Base-by-base conservation (phyloP, 2,888 invertebrate species). In the Marasmarcha lunaedactyla region DNA sequence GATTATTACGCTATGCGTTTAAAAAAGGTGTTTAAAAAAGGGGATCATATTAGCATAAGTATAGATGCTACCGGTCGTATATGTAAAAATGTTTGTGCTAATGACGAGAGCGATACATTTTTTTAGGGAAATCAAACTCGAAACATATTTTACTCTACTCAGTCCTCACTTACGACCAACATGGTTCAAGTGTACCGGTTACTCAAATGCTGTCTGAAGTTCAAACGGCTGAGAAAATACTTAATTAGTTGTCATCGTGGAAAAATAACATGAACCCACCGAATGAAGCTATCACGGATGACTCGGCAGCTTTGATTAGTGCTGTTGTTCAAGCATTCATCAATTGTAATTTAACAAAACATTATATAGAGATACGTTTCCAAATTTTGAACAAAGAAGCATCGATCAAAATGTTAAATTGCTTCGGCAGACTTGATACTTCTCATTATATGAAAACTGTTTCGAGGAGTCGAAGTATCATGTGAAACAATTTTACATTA, bases 221-320 rank as follows among this genome's bases (percentile, higher is more conserved):
- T 7, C 36, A 37, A 26, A 37, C 36, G 6, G 25, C 26, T 26
- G 36, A 37, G n/a, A 37, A 10, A 11, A 37, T 37, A 25, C 5
- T 26, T 26, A 10, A 20, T n/a, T 37, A 26, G 26, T 12, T 37
- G n/a, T 15, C 20, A 14, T 14, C 11, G 12, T 37, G 36, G 36
- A 37, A 12, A 25, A 26, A 25, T 25, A 7, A 20, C 20, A 20
- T 20, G 20, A 20, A n/a, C 14, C 14, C 30, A 14, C 37, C 37
- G 13, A 37, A 37, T 37, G 37, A 37, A 37, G 30, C 30, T 5
- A 14, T 37, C 10, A 30, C 14, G 10, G 37, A 37, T 27, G 37
- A 37, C 30, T 37, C 37, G 14, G 37, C 37, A 10, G 37, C 37
- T 13, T 14, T 37, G 3, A 30, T 37, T 30, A 30, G 14, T 10